These are phyloP conservation scores for Azorinus chamasolen DNA, from an alignment of 2,888 invertebrate genomes.

Conservation along the genomic window DNA sequence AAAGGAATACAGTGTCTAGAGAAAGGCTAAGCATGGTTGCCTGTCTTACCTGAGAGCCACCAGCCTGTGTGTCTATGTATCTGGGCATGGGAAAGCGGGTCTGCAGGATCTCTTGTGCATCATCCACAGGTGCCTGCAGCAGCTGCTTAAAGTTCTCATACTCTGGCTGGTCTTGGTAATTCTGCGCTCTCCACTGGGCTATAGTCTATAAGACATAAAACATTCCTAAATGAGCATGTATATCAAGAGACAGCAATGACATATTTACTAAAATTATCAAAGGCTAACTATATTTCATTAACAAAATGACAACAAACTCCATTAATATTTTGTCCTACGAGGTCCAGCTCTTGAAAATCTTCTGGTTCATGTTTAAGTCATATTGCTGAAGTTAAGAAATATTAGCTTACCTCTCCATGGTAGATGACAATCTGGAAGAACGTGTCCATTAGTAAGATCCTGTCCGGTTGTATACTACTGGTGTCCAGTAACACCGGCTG, in stretches of 20 bases:
- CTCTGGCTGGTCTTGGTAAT: constrained; percentile 98
- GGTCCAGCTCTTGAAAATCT: too few relatives aligned
- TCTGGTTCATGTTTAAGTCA: too few relatives aligned
- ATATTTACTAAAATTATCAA: too few relatives aligned
- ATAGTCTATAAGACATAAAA: constrained; percentile 91
- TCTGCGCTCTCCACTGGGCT: constrained; percentile 97
- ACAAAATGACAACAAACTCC: too few relatives aligned
- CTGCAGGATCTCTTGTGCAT: constrained; percentile 98
- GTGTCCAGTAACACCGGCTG: constrained; percentile 98
- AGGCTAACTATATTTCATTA: too few relatives aligned
- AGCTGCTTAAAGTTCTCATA: constrained; percentile 99
- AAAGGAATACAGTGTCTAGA: too few relatives aligned
- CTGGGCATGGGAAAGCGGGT: constrained; percentile 99
- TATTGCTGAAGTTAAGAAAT: too few relatives aligned
- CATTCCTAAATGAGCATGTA: too few relatives aligned
- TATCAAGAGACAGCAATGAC: too few relatives aligned
- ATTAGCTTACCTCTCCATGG: constrained; percentile 97
- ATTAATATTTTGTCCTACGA: too few relatives aligned
- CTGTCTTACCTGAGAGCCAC: constrained; percentile 94
- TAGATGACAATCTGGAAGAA: constrained; percentile 99
- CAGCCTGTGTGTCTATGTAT: constrained; percentile 99
- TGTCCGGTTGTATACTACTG: constrained; percentile 98
- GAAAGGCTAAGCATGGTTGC: too few relatives aligned
- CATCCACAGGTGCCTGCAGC: constrained; percentile 97
- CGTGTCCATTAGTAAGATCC: constrained; percentile 99